A percentile compares a stretch with the other conserved stretches of the same genome.
These are phyloP conservation scores for Parnassius smintheus DNA, from an alignment of 2,888 invertebrate species.

Conservation along the genomic window DNA sequence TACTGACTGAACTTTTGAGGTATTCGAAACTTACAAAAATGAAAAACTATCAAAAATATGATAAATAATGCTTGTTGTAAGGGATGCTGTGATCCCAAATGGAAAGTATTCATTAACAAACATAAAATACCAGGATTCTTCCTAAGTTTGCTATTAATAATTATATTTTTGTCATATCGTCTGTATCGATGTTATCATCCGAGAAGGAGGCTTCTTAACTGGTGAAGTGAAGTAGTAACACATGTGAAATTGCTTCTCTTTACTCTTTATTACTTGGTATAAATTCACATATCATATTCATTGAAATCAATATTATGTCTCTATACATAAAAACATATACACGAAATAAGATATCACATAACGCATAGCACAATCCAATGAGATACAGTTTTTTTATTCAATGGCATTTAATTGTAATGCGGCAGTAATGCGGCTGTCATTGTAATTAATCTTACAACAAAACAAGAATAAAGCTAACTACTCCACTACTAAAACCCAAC, in stretches of 20 bases:
- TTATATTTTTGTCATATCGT: conserved; percentile 43
- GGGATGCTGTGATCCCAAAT: conserved; percentile 41
- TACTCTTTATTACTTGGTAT: conserved; percentile 7
- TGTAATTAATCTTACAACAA: no score
- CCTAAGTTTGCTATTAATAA: conserved; percentile 39
- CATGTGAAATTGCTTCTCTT: background rate
- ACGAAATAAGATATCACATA: no score
- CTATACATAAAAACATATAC: no score
- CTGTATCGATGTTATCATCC: conserved; percentile 47
- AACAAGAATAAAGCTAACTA: no score
- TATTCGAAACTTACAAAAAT: background rate
- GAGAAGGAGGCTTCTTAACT: conserved; percentile 35
- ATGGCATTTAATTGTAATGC: no score
- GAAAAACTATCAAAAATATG: conserved; percentile 12
- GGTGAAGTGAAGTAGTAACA: conserved; percentile 6
- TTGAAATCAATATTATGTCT: background rate
- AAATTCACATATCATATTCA: background rate
- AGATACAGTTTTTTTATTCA: no score
- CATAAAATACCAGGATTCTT: conserved; percentile 42
- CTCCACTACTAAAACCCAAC: no score
- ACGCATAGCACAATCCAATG: no score
- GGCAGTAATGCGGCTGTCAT: no score
- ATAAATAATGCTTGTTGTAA: conserved; percentile 39
- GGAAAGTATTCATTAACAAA: conserved; percentile 39
- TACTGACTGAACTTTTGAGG: no score